Evolutionary conservation across 2,888 invertebrate species (phyloP).

Genomic region (Dendrolimus pini): DNA sequence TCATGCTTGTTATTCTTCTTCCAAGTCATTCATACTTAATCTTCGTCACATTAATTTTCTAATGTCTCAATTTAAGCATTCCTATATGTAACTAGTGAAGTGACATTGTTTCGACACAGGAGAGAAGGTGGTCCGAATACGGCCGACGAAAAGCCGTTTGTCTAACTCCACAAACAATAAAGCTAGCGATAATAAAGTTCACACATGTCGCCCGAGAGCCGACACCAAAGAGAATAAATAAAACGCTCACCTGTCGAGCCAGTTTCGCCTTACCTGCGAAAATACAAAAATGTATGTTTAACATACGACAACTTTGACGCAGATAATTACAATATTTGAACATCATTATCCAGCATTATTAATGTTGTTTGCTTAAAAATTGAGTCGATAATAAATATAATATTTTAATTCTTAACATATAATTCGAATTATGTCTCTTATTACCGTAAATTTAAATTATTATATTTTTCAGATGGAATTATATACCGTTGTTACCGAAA

Average conservation of each 20-base stretch:
- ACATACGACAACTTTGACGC: constrained; percentile 18
- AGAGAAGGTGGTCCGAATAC: constrained; percentile 23
- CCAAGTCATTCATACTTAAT: too few relatives aligned
- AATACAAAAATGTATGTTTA: constrained; percentile 49
- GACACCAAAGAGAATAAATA: constrained; percentile 46
- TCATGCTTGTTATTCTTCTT: too few relatives aligned
- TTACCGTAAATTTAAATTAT: too few relatives aligned
- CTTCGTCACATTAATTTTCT: background rate
- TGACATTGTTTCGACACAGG: constrained; percentile 24
- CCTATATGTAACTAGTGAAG: constrained; percentile 9
- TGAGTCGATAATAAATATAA: too few relatives aligned
- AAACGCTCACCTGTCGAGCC: constrained; percentile 49
- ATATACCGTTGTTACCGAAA: too few relatives aligned
- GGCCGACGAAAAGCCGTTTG: constrained; percentile 22
- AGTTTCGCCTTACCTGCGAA: constrained; percentile 58
- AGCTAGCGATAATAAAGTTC: constrained; percentile 57
- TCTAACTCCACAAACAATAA: constrained; percentile 34
- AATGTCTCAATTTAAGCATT: constrained; percentile 11
- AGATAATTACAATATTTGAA: constrained; percentile 16
- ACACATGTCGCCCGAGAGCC: constrained; percentile 46
- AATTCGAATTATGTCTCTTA: too few relatives aligned
- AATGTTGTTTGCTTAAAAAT: too few relatives aligned
- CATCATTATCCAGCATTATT: background rate
- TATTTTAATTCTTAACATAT: too few relatives aligned
- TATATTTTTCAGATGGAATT: too few relatives aligned